Base-by-base conservation (phyloP, 2,797 vertebrate species). In the Sandelia bainsii region DNA sequence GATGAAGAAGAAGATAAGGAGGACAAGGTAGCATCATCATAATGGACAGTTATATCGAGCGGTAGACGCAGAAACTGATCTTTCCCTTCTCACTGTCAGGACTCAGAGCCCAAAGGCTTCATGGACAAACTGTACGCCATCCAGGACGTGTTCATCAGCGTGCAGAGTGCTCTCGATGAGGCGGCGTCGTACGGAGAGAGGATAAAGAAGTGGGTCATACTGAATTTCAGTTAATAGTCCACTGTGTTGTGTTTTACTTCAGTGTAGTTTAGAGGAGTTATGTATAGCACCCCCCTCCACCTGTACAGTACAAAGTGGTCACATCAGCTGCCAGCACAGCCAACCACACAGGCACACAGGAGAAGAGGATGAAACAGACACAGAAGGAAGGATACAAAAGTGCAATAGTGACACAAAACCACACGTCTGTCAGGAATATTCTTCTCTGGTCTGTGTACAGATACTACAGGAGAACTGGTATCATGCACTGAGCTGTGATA, bases 41-140 rank as follows among this genome's bases (percentile, higher is more conserved):
- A 0, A 37, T 7, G 0, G 34, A n/a, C 6, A 2, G 4, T 27
- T 1, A 25, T 19, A 0, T 50, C 4, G 1, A 3, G 0, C 23
- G 0, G 7, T 5, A 5, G 29, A 3, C 12, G 8, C 12, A 9
- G 0, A 8, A 12, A 34, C 34, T 6, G 64, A 40, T 5, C 0
- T 74, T 8, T 29, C 22, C 9, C 5, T 20, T 1, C 7, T 60
- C 5, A 7, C 45, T 16, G 12, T 63, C 87, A 98, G 97, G 97
- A 98, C 61, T 87, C 93, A 2, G 97, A 97, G 89, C 96, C 93
- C 74, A 97, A 93, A 49, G 96, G 97, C 72, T 96, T 99, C 93
- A 96, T 99, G 87, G 94, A 97, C 65, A 98, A 96, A 90, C 95
- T 99, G 14, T 96, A 97, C 82, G 97, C 97, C 87, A 95, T 99